Conservation (phyloP, 2,888 invertebrate genomes). For the Thumatha senex region DNA sequence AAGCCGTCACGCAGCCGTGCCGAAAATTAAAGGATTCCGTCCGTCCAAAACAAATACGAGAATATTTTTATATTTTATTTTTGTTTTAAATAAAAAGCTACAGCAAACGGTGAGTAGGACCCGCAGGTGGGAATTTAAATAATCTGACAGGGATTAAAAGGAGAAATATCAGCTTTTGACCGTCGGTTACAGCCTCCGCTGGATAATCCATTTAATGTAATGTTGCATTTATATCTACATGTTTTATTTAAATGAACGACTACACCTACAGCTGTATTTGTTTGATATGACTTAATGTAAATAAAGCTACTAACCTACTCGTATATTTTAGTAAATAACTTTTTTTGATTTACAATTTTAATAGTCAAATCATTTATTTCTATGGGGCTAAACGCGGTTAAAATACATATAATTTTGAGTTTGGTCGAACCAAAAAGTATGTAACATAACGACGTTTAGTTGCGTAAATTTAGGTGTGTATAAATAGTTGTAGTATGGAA, state of each 20-base stretch:
- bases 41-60: slow-evolving; percentile 81
- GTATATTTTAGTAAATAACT: too few species aligned
- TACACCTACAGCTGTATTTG: too few species aligned
- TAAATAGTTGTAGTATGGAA: too few species aligned
- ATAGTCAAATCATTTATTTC: too few species aligned
- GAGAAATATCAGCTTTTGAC: slow-evolving; percentile 82
- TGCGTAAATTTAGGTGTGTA: too few species aligned
- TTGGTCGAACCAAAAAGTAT: too few species aligned
- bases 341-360: too few species aligned
- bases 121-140: slow-evolving; percentile 83
- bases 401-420: too few species aligned
- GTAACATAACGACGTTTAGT: too few species aligned
- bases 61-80: slow-evolving; percentile 82
- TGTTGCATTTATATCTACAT: slow-evolving; percentile 57
- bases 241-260: slow-evolving; percentile 62
- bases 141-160: slow-evolving; percentile 83
- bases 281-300: too few species aligned
- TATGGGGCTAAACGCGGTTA: too few species aligned
- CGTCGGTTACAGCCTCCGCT: slow-evolving; percentile 59
- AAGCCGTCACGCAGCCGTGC: slow-evolving; percentile 72
- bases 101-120: slow-evolving; percentile 61
- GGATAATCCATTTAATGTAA: slow-evolving; percentile 72
- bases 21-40: slow-evolving; percentile 81
- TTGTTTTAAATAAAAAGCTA: slow-evolving; percentile 71
- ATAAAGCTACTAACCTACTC: too few species aligned